These are phyloP conservation scores for Gopherus evgoodei DNA, from an alignment of 2,113 vertebrate genomes.

Conservation along the genomic window DNA sequence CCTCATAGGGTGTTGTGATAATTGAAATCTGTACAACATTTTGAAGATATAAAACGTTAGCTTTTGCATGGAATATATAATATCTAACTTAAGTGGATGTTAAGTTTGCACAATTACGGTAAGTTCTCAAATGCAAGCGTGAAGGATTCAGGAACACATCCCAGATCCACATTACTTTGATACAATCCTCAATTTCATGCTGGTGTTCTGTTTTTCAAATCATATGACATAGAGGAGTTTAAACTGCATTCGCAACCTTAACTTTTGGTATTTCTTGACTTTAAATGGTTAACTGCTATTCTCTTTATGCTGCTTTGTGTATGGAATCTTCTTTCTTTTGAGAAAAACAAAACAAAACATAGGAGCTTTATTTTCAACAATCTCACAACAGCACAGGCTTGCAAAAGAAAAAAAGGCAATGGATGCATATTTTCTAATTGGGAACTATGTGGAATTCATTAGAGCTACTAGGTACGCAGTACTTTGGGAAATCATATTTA, in stretches of 20 bases:
- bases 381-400: not conserved
- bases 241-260: constrained; percentile 1
- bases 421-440: constrained; percentile 11
- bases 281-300: not conserved
- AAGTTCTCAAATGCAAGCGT: not conserved
- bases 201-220: not conserved
- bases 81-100: not conserved
- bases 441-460: constrained; percentile 58
- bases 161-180: not conserved
- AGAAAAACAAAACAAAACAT: not conserved
- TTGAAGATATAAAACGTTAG: not conserved
- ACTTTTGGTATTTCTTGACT: not conserved
- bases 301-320: not conserved
- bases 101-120: not conserved
- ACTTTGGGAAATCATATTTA: constrained; percentile 26
- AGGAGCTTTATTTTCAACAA: constrained; percentile 20
- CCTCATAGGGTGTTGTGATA: not conserved
- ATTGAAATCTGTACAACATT: not conserved
- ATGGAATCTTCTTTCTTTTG: not conserved
- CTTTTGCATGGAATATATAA: too few relatives aligned
- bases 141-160: not conserved
- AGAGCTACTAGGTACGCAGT: constrained; percentile 51
- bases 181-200: not conserved
- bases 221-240: not conserved
- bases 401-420: not conserved